Base-by-base conservation (phyloP, 2,797 vertebrate species). In the Vireo griseus region DNA sequence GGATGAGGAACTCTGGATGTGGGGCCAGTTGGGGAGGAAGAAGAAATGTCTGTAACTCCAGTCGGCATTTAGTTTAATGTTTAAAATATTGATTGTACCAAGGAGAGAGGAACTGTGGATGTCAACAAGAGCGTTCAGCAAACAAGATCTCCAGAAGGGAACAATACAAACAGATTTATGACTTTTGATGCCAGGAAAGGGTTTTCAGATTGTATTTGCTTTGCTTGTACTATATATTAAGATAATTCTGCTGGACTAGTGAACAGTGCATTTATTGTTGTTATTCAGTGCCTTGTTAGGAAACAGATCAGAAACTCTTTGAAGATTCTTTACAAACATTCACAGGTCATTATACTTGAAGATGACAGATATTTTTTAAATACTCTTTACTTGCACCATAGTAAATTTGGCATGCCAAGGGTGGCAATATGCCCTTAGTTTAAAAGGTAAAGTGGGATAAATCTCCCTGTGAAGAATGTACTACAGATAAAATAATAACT, bases 21-120 rank as follows among this genome's bases (percentile, higher is more conserved):
- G 11, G 8, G 16, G 6, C 51, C 50, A 88, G 28, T 1, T 52
- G 11, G 26, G 66, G 40, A 84, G 37, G 22, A 79, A 68, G 51
- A 62, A 11, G 21, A 82, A 62, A 96, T 69, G 66, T 66, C 84
- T 85, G 18, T 68, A 92, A 55, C 48, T 88, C 75, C 86, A 75
- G 51, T 82, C 78, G 96, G 94, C 94, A 88, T 95, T 95, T 96
- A 90, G 91, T 89, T 94, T 96, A 86, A 86, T 69, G 81, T 96
- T 97, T 96, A 97, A 97, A 96, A 97, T 95, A 97, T 95, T 96
- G 96, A 96, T 97, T 96, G 59, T 52, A 75, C 96, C 86, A 97
- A 95, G 92, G 83, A 65, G 31, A 95, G 87, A 86, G 79, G 72
- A 96, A 86, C 80, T 95, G 92, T 97, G 95, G 95, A 80, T 95